Conservation (phyloP, 1,140 invertebrate genomes). For the Lepidurus apus region DNA sequence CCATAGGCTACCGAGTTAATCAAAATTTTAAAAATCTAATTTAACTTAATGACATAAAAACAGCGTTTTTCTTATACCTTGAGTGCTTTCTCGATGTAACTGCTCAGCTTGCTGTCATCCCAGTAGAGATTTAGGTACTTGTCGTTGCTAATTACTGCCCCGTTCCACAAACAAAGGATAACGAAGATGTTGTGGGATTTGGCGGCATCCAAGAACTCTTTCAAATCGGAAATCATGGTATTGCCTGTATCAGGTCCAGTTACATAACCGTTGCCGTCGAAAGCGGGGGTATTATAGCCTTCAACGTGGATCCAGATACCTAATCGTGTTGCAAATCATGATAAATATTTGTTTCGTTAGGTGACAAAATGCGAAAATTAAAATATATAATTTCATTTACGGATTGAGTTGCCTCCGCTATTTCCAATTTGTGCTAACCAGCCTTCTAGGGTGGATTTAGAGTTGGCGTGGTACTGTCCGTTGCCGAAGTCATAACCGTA, state of each 20-base stretch:
- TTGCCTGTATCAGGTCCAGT: conserved; percentile 36
- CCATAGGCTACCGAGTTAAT: conserved; percentile 37
- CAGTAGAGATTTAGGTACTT: conserved; percentile 42
- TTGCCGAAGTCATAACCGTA: conserved; percentile 44
- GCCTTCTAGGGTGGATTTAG: conserved; percentile 39
- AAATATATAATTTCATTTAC: conserved; percentile 40
- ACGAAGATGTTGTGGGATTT: conserved; percentile 43
- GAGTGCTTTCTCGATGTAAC: conserved; percentile 46
- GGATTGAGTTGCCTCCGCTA: conserved; percentile 46
- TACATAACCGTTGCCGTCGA: conserved; percentile 38
- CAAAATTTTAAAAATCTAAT: conserved; percentile 23
- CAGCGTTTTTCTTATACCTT: conserved; percentile 37
- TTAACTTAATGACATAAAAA: neutral
- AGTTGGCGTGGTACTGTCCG: conserved; percentile 41
- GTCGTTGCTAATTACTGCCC: conserved; percentile 43
- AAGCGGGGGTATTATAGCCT: conserved; percentile 42
- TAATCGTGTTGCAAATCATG: conserved; percentile 33
- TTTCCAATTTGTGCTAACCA: conserved; percentile 43
- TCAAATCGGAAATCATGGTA: conserved; percentile 38
- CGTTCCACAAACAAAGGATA: conserved; percentile 47
- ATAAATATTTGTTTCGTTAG: neutral
- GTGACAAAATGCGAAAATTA: conserved; percentile 27
- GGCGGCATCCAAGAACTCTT: conserved; percentile 39
- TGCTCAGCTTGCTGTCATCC: conserved; percentile 45
- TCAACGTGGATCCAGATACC: conserved; percentile 49